phyloP scores from a whole-genome alignment of 2,113 vertebrate species.

The Cyanocitta stelleri region DNA sequence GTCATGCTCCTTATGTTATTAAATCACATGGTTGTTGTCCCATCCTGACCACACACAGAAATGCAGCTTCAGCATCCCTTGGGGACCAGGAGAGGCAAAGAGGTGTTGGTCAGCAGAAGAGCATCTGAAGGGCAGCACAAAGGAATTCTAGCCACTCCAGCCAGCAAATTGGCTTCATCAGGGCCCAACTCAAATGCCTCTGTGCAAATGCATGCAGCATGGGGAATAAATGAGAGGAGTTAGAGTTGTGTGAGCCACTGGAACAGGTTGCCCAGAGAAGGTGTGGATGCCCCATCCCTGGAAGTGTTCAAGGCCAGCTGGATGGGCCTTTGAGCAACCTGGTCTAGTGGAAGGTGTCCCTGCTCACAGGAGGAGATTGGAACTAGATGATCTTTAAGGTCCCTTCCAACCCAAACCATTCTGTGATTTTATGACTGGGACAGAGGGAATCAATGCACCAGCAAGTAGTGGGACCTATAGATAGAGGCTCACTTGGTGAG shows the following conservation, averaged over 20 bases:
- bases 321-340: background rate
- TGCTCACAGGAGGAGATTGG: background rate
- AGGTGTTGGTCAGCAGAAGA: background rate
- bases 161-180: background rate
- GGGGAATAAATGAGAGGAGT: background rate
- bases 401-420: background rate
- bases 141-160: background rate
- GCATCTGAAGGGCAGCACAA: background rate
- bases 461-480: background rate
- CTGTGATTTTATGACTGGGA: background rate
- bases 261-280: background rate
- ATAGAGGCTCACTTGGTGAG: background rate
- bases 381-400: background rate
- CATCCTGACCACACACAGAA: background rate
- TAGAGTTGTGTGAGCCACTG: too few relatives aligned
- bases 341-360: background rate
- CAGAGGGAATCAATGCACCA: background rate
- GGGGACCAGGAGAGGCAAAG: background rate
- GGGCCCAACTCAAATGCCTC: background rate
- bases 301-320: background rate
- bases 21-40: background rate
- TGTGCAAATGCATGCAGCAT: background rate
- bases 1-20: rapidly evolving
- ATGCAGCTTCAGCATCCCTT: background rate
- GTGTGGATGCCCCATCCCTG: background rate